These are phyloP conservation scores for Drosophila bocki DNA, from an alignment of 1,140 invertebrate species.

Conservation along the genomic window DNA sequence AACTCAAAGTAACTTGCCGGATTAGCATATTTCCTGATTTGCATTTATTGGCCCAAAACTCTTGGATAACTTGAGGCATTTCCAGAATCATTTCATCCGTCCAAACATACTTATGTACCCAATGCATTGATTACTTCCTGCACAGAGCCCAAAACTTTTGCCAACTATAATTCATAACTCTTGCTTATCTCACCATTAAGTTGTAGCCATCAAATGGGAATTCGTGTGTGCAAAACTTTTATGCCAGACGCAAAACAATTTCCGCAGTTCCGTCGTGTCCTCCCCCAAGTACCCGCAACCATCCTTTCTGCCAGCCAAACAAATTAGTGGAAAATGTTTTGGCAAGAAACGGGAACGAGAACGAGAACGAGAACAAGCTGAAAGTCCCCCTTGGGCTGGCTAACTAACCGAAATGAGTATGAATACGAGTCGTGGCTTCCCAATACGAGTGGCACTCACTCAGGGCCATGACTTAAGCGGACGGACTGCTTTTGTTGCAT, in stretches of 20 bases:
- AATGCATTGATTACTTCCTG: slow-evolving; percentile 71
- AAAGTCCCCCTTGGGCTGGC: slow-evolving; percentile 30
- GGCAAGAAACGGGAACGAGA: slow-evolving; percentile 26
- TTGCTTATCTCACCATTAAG: slow-evolving; percentile 71
- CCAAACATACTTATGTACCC: slow-evolving; percentile 12
- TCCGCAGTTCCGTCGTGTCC: slow-evolving; percentile 50
- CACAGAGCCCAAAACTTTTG: slow-evolving; percentile 36
- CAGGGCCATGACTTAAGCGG: slow-evolving; percentile 33
- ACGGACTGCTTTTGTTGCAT: slow-evolving; percentile 57
- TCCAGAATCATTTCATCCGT: slow-evolving; percentile 38
- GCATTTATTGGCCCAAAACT: slow-evolving; percentile 33
- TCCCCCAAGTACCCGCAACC: not conserved
- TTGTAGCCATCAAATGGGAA: slow-evolving; percentile 72
- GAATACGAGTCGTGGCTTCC: slow-evolving; percentile 37
- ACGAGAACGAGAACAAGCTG: slow-evolving; percentile 17
- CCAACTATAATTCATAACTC: slow-evolving; percentile 68
- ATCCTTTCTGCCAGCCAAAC: slow-evolving; percentile 9
- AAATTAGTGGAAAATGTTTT: slow-evolving; percentile 63
- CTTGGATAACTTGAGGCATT: slow-evolving; percentile 38
- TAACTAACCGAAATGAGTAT: slow-evolving; percentile 55
- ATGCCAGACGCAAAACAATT: slow-evolving; percentile 76
- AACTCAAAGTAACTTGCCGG: not conserved
- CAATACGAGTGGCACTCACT: slow-evolving; percentile 44
- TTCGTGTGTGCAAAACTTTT: slow-evolving; percentile 75
- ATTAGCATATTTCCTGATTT: slow-evolving; percentile 35